Evolutionary conservation across 2,113 vertebrate genomes (phyloP).

Genomic region (Ondatra zibethicus): DNA sequence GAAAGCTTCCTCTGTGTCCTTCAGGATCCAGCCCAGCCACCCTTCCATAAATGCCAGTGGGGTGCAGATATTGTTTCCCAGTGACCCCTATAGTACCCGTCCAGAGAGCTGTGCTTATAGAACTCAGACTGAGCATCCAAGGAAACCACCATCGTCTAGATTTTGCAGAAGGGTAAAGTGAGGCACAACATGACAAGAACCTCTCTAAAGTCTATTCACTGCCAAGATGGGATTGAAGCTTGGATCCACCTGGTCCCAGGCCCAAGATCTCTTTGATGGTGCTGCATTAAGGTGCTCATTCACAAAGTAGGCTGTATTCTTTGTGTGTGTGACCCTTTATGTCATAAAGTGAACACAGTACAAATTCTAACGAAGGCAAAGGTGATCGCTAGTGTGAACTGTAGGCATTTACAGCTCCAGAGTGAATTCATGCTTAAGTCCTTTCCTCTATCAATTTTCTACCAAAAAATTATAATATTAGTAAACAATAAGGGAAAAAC

Average conservation of each 20-base stretch:
- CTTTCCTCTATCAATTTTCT: slow-evolving; percentile 11
- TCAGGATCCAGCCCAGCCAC: not conserved
- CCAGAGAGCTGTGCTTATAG: not conserved
- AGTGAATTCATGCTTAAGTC: not conserved
- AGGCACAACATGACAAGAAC: not conserved
- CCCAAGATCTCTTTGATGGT: not conserved
- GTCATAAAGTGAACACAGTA: not conserved
- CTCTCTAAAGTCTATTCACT: not conserved
- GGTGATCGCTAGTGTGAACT: not conserved
- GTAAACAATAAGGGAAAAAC: not conserved
- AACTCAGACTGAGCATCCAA: not conserved
- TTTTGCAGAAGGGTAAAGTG: slow-evolving; percentile 27
- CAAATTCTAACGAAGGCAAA: not conserved
- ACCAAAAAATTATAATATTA: not conserved
- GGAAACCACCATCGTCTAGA: not conserved
- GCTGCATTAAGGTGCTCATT: not conserved
- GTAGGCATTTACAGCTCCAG: slow-evolving; percentile 17
- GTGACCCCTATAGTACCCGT: not conserved
- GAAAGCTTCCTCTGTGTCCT: not conserved
- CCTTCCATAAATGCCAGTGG: too few relatives aligned
- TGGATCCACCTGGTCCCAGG: not conserved
- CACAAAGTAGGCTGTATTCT: not conserved
- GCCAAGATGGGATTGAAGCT: not conserved
- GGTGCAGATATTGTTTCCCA: not conserved
- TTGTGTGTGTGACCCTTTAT: not conserved